A percentile compares a stretch with the other conserved stretches of the same genome.
Conservation (phyloP, 1,140 invertebrate species). For the Caenorhabditis remanei region DNA sequence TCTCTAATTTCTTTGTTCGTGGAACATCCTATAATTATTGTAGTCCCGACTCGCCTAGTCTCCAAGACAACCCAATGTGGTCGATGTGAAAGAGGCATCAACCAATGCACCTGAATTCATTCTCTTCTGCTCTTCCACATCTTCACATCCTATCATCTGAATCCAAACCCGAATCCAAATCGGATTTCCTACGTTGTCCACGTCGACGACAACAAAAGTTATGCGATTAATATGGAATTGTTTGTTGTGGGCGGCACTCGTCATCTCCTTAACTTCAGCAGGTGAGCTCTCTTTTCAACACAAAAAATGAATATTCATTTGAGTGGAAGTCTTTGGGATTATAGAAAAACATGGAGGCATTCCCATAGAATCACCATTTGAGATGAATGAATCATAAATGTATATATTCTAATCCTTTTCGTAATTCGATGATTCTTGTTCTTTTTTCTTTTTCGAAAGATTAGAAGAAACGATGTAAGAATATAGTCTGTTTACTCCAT, state of each 20-base stretch:
- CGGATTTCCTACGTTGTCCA: not conserved
- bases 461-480: not conserved
- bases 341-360: not conserved
- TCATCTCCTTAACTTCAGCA: not conserved
- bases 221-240: constrained; percentile 41
- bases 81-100: constrained; percentile 42
- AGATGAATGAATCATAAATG: not conserved
- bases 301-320: constrained; percentile 38
- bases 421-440: constrained; percentile 18
- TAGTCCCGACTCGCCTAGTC: constrained; percentile 18
- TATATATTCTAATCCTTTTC: not conserved
- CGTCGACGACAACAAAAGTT: constrained; percentile 7
- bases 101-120: constrained; percentile 37
- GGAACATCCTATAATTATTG: constrained; percentile 47
- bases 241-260: constrained; percentile 21
- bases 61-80: constrained; percentile 35
- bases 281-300: not conserved
- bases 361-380: not conserved
- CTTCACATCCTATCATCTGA: constrained; percentile 4
- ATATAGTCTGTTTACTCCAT: not conserved
- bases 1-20: not conserved
- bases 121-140: constrained; percentile 8
- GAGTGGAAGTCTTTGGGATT: not conserved
- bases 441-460: not conserved
- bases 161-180: not conserved